Evolutionary conservation across 37 sponge, comb jelly and placozoan genomes (phyloP).

Genomic region (Chondrosia reniformis): DNA sequence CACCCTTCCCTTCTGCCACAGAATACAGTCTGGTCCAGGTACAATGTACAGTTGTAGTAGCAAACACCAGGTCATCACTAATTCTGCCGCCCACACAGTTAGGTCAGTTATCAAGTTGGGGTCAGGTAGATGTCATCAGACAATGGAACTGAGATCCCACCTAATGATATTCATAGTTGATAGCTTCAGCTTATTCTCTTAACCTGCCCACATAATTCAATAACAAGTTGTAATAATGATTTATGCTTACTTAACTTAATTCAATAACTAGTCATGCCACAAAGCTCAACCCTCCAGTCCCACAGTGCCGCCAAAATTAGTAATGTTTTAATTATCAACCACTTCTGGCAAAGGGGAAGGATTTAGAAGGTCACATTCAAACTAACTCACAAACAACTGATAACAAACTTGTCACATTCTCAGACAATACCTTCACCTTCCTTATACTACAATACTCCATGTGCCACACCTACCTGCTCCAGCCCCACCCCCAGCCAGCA

Average conservation of each 20-base stretch:
- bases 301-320: no score
- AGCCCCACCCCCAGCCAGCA: conserved; percentile 89
- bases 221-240: no score
- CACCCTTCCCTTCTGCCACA: not conserved
- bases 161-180: not conserved
- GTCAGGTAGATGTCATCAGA: not conserved
- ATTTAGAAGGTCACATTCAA: no score
- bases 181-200: not conserved
- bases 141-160: not conserved
- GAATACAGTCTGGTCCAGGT: not conserved
- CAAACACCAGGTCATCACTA: not conserved
- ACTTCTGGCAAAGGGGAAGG: no score
- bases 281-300: no score
- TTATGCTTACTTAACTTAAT: not conserved
- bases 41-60: not conserved
- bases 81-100: no score
- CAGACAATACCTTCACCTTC: not conserved
- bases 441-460: not conserved
- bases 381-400: no score
- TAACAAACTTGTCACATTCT: not conserved
- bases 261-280: not conserved
- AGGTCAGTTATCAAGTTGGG: no score
- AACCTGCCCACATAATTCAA: no score
- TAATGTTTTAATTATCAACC: no score
- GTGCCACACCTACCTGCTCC: conserved; percentile 66